A percentile compares a stretch with the other conserved stretches of the same genome.
phyloP scores from a whole-genome alignment of 2,113 vertebrate genomes.

The Stigmatopora argus region DNA sequence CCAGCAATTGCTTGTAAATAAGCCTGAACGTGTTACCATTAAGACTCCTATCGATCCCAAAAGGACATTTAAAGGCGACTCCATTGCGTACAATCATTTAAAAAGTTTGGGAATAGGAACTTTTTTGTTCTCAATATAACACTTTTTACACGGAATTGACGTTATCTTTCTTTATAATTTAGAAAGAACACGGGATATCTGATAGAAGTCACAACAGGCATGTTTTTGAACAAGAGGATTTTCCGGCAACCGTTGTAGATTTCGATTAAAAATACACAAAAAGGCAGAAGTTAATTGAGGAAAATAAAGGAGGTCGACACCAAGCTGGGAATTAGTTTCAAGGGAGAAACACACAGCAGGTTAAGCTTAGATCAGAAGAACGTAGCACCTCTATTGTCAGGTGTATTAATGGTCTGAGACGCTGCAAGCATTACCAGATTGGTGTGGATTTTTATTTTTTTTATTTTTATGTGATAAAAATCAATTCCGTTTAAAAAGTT shows the following conservation, averaged over 20 bases:
- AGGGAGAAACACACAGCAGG: not conserved
- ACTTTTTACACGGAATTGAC: not conserved
- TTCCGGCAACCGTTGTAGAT: constrained; percentile 21
- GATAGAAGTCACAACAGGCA: constrained; percentile 3
- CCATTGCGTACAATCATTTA: no score
- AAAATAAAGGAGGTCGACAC: constrained; percentile 8
- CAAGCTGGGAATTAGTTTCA: not conserved
- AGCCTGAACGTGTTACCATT: not conserved
- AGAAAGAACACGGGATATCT: not conserved
- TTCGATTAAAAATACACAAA: constrained; percentile 21
- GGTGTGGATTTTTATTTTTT: not conserved
- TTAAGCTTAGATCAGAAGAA: not conserved
- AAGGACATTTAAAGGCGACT: no score
- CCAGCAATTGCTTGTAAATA: constrained; percentile 15
- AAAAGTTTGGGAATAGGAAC: no score
- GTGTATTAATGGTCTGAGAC: not conserved
- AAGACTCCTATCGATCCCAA: not conserved
- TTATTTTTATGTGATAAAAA: no score
- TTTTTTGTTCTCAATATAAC: not conserved
- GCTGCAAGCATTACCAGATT: not conserved
- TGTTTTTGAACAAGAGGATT: not conserved
- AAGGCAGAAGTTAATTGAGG: constrained; percentile 3
- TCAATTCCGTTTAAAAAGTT: no score
- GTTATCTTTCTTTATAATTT: not conserved
- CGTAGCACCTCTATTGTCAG: not conserved